Base-by-base conservation (phyloP, 2,797 vertebrate genomes). In the Linurgus olivaceus region DNA sequence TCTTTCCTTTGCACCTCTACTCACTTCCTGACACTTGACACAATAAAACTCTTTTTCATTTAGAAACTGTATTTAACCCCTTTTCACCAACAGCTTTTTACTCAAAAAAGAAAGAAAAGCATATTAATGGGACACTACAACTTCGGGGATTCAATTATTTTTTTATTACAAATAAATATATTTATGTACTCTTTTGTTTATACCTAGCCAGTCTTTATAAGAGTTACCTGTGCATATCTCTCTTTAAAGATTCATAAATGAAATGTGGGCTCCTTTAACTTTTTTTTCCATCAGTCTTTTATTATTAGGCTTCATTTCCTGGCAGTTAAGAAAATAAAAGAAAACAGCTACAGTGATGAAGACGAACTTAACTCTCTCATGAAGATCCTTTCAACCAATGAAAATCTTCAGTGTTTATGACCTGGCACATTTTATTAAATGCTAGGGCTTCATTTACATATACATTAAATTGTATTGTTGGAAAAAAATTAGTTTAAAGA, bases 21-120 rank as follows among this genome's bases (percentile, higher is more conserved):
- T 98, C 97, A 98, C 97, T 98, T 98, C 98, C 98, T 98, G 98
- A 98, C 97, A 90, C 93, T 97, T 96, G 93, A 97, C 94, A 97
- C 96, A 98, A 97, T 97, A 97, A 97, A 98, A 96, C 90, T 81
- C 71, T 95, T 97, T 96, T 97, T 98, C 97, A 96, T 98, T 97
- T 96, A 97, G 97, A 98, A 98, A 98, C 97, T 90, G 40, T 93
- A 87, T 96, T 97, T 97, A 98, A 97, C 97, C 96, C 96, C 96
- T 95, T 94, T 97, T 90, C 92, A 81, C 87, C 95, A 95, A 45
- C 73, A 97, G 92, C 77, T 79, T 93, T 94, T 97, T 97, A 96
- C 79, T 97, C 86, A 97, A 95, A 95, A 95, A 94, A 96, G 55
- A 94, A 96, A 95, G 82, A 92, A 86, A 95, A 91, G 31, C 89